phyloP scores from a whole-genome alignment of 2,113 vertebrate genomes.

The Morphnarchus princeps region DNA sequence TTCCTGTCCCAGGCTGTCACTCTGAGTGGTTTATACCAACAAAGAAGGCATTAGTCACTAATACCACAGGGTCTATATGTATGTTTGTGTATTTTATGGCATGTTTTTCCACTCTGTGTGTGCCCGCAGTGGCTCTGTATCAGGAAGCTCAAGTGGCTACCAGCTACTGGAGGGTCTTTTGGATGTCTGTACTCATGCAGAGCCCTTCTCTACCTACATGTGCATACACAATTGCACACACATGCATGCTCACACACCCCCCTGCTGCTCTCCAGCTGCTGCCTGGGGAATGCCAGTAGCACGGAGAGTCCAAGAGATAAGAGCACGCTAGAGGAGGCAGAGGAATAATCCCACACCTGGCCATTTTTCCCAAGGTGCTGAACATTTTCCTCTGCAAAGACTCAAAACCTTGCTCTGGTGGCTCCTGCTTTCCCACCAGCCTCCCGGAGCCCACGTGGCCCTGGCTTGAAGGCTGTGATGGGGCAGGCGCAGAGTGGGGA shows the following conservation, averaged over 20 bases:
- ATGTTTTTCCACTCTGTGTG: not conserved
- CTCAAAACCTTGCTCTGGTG: not conserved
- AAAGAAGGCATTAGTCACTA: not conserved
- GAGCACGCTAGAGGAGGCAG: not conserved
- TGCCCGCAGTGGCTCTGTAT: not conserved
- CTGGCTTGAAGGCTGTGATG: not conserved
- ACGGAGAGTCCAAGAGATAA: not conserved
- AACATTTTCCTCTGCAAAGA: not conserved
- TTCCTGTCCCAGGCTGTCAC: not conserved
- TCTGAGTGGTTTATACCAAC: not conserved
- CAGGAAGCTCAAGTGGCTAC: not conserved
- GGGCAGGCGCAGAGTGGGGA: not conserved
- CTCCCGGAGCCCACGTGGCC: not conserved
- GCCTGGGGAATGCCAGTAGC: not conserved
- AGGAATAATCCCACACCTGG: not conserved
- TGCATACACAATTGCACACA: not conserved
- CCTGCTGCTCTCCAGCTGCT: not conserved
- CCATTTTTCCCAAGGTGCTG: rapidly evolving
- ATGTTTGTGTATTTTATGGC: not conserved
- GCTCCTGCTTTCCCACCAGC: not conserved
- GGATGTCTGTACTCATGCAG: not conserved
- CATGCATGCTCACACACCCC: no score
- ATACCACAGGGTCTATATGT: not conserved
- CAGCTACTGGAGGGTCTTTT: not conserved
- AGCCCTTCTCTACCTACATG: not conserved